Evolutionary conservation across 2,888 invertebrate genomes (phyloP).

Genomic region (Meliscaeva auricollis): DNA sequence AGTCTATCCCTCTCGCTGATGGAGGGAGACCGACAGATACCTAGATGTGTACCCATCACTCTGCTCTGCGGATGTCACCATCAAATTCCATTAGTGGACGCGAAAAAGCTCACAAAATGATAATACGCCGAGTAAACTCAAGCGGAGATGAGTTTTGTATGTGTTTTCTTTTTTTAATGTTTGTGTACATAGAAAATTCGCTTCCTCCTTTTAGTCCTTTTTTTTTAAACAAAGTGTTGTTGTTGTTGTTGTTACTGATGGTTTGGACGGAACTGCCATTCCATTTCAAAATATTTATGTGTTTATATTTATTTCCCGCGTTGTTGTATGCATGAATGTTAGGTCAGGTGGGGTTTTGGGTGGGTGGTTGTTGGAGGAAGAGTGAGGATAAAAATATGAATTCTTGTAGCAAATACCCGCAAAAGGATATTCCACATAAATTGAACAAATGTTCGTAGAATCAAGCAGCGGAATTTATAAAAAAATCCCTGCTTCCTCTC

Average conservation of each 20-base stretch:
- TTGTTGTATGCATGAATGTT: conserved; percentile 42
- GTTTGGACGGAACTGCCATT: conserved; percentile 58
- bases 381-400: conserved; percentile 13
- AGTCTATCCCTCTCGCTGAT: conserved; percentile 45
- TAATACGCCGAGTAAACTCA: conserved; percentile 62
- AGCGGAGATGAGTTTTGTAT: conserved; percentile 63
- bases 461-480: conserved; percentile 48
- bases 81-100: conserved; percentile 75
- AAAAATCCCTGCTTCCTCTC: conserved; percentile 33
- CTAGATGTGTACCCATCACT: conserved; percentile 24
- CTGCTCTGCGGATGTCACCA: conserved; percentile 57
- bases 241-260: conserved; percentile 7
- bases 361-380: not conserved
- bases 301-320: conserved; percentile 64
- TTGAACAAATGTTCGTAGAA: conserved; percentile 59
- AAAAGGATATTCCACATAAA: conserved; percentile 58
- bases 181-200: conserved; percentile 27
- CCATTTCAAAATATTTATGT: conserved; percentile 70
- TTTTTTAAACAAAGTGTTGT: not conserved
- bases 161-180: conserved; percentile 19
- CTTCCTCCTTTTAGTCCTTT: conserved; percentile 29
- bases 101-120: conserved; percentile 72
- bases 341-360: not conserved
- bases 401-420: conserved; percentile 15
- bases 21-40: not conserved